These are phyloP conservation scores for Siphonodentalium dalli DNA, from an alignment of 2,888 invertebrate genomes.

Conservation along the genomic window DNA sequence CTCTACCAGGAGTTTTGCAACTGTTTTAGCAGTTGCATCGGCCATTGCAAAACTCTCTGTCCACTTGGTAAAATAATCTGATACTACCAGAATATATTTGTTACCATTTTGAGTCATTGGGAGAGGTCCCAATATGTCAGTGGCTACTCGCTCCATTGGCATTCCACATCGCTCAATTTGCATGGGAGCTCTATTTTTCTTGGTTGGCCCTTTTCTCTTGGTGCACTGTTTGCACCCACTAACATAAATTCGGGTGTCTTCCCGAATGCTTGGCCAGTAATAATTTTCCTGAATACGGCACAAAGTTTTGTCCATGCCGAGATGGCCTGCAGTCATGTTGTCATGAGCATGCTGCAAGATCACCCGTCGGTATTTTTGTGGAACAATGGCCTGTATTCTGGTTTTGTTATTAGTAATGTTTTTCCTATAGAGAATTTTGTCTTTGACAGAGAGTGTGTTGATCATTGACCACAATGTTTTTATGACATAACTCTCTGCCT, in stretches of 20 bases:
- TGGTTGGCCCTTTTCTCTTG: conserved; percentile 1
- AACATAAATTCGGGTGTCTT: neutral
- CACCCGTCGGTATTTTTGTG: neutral
- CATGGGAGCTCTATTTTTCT: neutral
- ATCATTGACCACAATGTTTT: conserved; percentile 8
- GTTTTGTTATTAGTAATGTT: neutral
- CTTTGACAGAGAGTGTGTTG: neutral
- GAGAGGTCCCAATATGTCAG: neutral
- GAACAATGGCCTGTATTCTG: conserved; percentile 2
- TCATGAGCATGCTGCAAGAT: conserved; percentile 3
- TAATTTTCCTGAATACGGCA: neutral
- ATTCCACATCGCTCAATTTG: neutral
- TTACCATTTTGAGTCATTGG: conserved; percentile 3
- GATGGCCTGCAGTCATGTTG: conserved; percentile 1
- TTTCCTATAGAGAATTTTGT: conserved; percentile 1
- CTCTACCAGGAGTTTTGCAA: neutral
- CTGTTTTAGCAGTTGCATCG: neutral
- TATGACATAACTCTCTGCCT: neutral
- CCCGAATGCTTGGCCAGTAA: conserved; percentile 6
- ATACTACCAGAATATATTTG: conserved; percentile 4
- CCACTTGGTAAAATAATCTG: conserved; percentile 9
- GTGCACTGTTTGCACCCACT: conserved; percentile 3
- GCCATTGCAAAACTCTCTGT: conserved; percentile 1
- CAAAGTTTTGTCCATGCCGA: conserved; percentile 1
- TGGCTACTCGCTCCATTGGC: conserved; percentile 7